Evolutionary conservation across 2,113 vertebrate genomes (phyloP), one percentile per base, ranked within the genome.

Genomic region (Stigmatopora argus): DNA sequence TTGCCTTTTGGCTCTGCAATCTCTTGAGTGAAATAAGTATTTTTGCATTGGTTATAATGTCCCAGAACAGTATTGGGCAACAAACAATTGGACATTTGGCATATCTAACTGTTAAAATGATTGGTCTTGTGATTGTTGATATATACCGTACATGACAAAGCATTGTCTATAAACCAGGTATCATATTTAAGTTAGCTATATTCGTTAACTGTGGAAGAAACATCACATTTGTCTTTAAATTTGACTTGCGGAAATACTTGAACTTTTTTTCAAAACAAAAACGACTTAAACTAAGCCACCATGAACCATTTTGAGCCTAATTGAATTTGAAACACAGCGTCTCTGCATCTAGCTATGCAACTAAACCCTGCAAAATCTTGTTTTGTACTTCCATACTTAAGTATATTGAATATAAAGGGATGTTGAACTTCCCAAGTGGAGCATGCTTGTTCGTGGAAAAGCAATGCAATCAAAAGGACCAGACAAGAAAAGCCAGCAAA

Each of bases 401-500:
- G 51, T 19, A 11, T 5, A 53, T n/a, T 23, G 51, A 53, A 13
- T 53, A 12, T 9, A 53, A 53, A 21, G 19, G 11, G 7, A 51
- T 19, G n/a, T 31, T 7, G 1, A 52, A 52, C n/a, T 52, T 21
- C 15, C 56, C 31, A 18, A 17, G 31, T 12, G 15, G 10, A 15
- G 56, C 31, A 15, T 35, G 56, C 14, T 23, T 35, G 9, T 15
- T 58, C 14, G 34, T 11, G 34, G 31, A 5, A 59, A 59, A 31
- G 57, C 35, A 59, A 59, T 59, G 34, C 57, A 59, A 59, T 35
- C 31, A 59, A 59, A 59, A 19, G 31, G 56, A 58, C 26, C 31
- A 58, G 23, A 53, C 59, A 67, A 52, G 35, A 53, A 34, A 64
- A 71, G 60, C 60, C 17, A 12, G 18, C 56, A 57, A 48, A 53